phyloP scores from a whole-genome alignment of 2,113 vertebrate genomes.

The rabbit (Oryctolagus cuniculus) region mOryCun1.1 NC_091449.1:61104001-61104500 shows the following conservation, averaged over 20 bases:
- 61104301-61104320: conserved; percentile 85
- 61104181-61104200: conserved; percentile 89
- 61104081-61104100: conserved; percentile 90
- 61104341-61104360: conserved; percentile 91
- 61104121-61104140: conserved; percentile 72
- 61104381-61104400: conserved; percentile 89
- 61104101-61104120: conserved; percentile 89
- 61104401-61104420: conserved; percentile 91
- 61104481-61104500: conserved; percentile 80
- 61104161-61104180: conserved; percentile 88
- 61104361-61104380: conserved; percentile 90
- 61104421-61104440: conserved; percentile 90
- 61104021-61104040: conserved; percentile 95
- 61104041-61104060: conserved; percentile 93
- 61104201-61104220: conserved; percentile 72
- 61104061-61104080: conserved; percentile 93
- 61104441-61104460: conserved; percentile 92
- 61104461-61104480: conserved; percentile 80
- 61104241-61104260: conserved; percentile 32
- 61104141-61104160: conserved; percentile 84
- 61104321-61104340: conserved; percentile 86
- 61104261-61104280: conserved; percentile 59
- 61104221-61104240: conserved; percentile 63
- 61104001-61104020: conserved; percentile 95
- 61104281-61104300: conserved; percentile 64